Conservation (phyloP, 37 sponge, comb jelly and placozoan species). For the Tethya wilhelma region DNA sequence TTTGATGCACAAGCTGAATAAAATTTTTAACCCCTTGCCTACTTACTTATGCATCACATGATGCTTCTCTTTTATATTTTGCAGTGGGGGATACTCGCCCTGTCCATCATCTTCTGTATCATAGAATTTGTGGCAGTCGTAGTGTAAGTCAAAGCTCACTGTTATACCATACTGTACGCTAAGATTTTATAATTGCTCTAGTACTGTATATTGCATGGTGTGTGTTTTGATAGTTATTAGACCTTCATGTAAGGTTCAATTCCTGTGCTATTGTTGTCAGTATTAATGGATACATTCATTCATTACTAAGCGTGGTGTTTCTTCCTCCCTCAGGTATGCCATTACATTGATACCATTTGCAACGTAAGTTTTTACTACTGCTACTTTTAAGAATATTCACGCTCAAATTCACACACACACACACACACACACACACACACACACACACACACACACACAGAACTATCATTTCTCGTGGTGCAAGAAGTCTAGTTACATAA, state of each 20-base stretch:
- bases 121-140: conserved; percentile 54
- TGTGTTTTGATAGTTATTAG: too few species aligned
- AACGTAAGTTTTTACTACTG: conserved; percentile 43
- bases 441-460: too few species aligned
- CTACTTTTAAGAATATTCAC: too few species aligned
- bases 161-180: too few species aligned
- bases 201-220: too few species aligned
- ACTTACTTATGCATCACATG: background rate
- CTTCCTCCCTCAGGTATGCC: conserved; percentile 34
- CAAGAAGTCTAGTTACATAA: background rate
- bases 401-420: background rate
- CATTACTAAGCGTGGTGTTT: background rate
- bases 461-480: conserved; percentile 21
- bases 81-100: conserved; percentile 39
- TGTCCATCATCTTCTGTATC: conserved; percentile 65
- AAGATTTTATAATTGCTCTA: too few species aligned
- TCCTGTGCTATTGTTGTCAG: too few species aligned
- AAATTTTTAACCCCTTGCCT: background rate
- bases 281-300: background rate
- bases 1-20: background rate
- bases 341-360: conserved; percentile 73
- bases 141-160: conserved; percentile 23
- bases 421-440: too few species aligned
- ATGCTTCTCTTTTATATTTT: conserved; percentile 8
- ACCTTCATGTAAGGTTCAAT: too few species aligned